These are phyloP conservation scores for Troilus luridus DNA, from an alignment of 2,888 invertebrate species.

Conservation along the genomic window DNA sequence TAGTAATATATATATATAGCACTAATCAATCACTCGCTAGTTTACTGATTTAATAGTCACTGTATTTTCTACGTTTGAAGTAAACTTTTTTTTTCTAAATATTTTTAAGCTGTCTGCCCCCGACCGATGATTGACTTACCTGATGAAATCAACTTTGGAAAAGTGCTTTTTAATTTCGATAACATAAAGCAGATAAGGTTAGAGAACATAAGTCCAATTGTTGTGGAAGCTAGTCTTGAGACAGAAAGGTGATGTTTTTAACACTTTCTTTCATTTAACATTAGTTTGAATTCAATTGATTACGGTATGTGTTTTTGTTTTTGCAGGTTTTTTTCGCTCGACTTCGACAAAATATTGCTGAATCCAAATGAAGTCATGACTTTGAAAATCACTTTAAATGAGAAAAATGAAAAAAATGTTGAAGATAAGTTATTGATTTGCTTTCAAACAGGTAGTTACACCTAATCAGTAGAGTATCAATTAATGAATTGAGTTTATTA, in stretches of 20 bases:
- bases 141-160: conserved; percentile 72
- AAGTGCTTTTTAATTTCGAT: conserved; percentile 72
- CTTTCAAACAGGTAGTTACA: conserved; percentile 49
- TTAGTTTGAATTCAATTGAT: neutral
- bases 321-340: conserved; percentile 54
- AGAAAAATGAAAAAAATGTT: neutral
- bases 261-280: neutral
- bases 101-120: conserved; percentile 72
- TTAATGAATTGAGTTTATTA: too few species aligned
- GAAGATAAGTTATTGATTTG: conserved; percentile 37
- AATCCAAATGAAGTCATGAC: conserved; percentile 45
- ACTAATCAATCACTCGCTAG: too few species aligned
- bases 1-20: neutral
- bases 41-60: neutral
- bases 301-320: neutral
- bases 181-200: conserved; percentile 72
- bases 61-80: conserved; percentile 50
- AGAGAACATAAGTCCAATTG: conserved; percentile 72
- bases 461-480: neutral
- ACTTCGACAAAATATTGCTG: neutral
- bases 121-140: conserved; percentile 75
- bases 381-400: conserved; percentile 51
- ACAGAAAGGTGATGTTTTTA: conserved; percentile 69
- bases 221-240: conserved; percentile 71
- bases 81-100: neutral